phyloP scores from a whole-genome alignment of 2,888 invertebrate species.

The Lasioglossum villosulum region DNA sequence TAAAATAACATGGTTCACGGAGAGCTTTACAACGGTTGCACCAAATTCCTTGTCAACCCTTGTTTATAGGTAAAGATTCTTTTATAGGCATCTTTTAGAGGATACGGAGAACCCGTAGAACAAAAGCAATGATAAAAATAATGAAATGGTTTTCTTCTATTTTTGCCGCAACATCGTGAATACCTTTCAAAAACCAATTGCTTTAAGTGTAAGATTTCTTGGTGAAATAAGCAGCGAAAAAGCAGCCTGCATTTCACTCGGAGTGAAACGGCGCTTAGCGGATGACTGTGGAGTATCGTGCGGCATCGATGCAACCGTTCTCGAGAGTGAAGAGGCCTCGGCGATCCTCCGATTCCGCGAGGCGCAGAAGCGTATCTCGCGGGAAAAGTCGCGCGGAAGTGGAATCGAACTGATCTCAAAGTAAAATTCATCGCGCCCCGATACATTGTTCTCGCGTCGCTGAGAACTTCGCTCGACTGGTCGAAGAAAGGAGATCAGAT shows the following conservation, averaged over 20 bases:
- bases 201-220: neutral
- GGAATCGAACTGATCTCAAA: conserved; percentile 29
- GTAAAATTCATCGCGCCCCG: conserved; percentile 25
- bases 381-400: conserved; percentile 3
- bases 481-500: conserved; percentile 28
- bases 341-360: conserved; percentile 34
- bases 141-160: too few species aligned
- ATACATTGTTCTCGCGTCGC: neutral
- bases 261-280: neutral
- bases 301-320: neutral
- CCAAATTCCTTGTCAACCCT: too few species aligned
- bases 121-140: too few species aligned
- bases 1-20: too few species aligned
- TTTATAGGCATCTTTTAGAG: too few species aligned
- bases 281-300: neutral
- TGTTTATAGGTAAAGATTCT: too few species aligned
- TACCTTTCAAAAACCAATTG: neutral
- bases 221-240: neutral
- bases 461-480: conserved; percentile 11
- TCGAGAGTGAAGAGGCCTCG: neutral
- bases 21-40: too few species aligned
- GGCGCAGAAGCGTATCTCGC: neutral
- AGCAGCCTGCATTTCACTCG: neutral
- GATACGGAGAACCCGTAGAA: too few species aligned
- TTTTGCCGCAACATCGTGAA: too few species aligned